Percentiles rank a stretch among this genome's conserved stretches.
These are phyloP conservation scores for Zalophus californianus DNA, from an alignment of 2,797 vertebrate genomes.

Conservation along the genomic window DNA sequence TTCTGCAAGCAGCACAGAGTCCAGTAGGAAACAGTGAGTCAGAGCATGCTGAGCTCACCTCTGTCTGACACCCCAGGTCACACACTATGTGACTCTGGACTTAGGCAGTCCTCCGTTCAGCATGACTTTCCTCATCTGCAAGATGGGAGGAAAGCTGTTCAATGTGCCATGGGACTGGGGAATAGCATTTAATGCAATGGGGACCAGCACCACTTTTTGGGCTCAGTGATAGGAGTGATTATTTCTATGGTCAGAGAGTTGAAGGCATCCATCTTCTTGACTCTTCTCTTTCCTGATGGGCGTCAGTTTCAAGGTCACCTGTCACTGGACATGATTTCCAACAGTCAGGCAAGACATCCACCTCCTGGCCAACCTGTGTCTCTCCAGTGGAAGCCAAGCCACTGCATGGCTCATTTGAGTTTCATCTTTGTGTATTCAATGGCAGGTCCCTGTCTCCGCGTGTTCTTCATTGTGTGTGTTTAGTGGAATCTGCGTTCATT, in stretches of 20 bases:
- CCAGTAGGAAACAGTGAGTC: not conserved
- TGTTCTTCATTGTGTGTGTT: not conserved
- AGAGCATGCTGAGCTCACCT: not conserved
- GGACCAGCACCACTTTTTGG: fast-evolving
- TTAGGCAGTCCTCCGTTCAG: not conserved
- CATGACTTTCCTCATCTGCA: not conserved
- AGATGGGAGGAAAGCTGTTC: not conserved
- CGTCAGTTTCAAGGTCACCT: no score
- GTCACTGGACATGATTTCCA: fast-evolving
- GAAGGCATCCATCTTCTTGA: fast-evolving
- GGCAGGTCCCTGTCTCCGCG: not conserved
- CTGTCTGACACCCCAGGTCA: not conserved
- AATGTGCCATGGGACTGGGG: fast-evolving
- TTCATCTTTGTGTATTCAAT: fast-evolving
- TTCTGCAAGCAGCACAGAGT: not conserved
- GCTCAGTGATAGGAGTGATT: fast-evolving
- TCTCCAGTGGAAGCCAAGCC: not conserved
- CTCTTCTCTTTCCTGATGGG: not conserved
- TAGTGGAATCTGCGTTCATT: not conserved
- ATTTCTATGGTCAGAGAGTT: fast-evolving
- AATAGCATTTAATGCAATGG: fast-evolving
- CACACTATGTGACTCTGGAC: not conserved
- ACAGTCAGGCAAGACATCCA: fast-evolving
- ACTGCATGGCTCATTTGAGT: fast-evolving
- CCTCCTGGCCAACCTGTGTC: fast-evolving